Evolutionary conservation across 2,797 vertebrate genomes (phyloP).

Genomic region (Phrynocephalus forsythii): DNA sequence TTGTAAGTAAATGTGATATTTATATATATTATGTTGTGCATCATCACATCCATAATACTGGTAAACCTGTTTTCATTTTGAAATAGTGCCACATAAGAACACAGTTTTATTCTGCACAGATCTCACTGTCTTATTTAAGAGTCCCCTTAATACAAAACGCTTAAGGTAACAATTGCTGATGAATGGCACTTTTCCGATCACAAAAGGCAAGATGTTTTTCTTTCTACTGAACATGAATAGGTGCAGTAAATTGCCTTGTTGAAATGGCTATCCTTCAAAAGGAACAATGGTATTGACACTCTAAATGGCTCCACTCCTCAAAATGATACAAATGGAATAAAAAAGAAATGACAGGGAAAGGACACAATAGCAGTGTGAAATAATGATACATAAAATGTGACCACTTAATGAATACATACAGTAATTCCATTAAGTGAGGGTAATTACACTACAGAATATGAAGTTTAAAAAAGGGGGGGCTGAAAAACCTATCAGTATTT

Average conservation of each 20-base stretch:
- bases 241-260: background rate
- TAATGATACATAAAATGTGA: background rate
- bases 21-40: background rate
- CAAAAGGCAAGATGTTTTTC: background rate
- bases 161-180: constrained; percentile 3
- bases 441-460: constrained; percentile 7
- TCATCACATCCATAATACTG: background rate
- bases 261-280: background rate
- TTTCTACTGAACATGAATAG: background rate
- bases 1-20: background rate
- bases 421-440: background rate
- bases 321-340: background rate
- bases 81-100: constrained; percentile 14
- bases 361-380: background rate
- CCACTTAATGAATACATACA: background rate
- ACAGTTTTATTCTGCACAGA: background rate
- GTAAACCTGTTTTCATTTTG: background rate
- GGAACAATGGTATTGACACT: background rate
- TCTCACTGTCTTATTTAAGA: constrained; percentile 11
- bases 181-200: constrained; percentile 14
- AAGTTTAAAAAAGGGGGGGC: background rate
- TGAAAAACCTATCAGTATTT: constrained; percentile 18
- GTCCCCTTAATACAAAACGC: constrained; percentile 3
- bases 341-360: background rate
- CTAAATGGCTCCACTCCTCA: background rate